Base-by-base conservation (phyloP, 2,113 vertebrate species). In the Prunella fulvescens region DNA sequence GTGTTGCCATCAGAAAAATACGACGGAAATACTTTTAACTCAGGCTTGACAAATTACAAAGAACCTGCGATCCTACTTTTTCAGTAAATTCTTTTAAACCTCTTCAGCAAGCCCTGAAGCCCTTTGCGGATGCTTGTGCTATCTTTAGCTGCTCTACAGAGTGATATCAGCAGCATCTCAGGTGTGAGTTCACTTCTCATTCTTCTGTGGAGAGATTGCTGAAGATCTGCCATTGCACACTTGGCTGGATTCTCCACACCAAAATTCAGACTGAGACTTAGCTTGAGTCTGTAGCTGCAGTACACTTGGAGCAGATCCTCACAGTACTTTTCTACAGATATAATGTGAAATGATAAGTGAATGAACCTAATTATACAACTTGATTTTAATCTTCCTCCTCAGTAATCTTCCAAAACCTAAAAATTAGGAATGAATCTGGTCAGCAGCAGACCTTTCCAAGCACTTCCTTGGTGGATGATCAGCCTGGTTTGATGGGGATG, bases 1-100 rank as follows among this genome's bases (percentile, higher is more conserved):
- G 3, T 6, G 40, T 78, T 91, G 6, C 8, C 4, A 33, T 64
- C 6, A 66, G 26, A 67, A 81, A 91, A 92, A 69, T 23, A 7
- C 1, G 19, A 65, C 9, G 64, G 3, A 48, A 61, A 33, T 79
- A 40, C 57, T 93, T 88, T 79, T 45, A 88, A 33, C 5, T 57
- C 4, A 17, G 19, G 2, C 3, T 77, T 69, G 10, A 60, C 4
- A 54, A 54, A 60, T 42, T 31, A 2, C 28, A 40, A 71, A 72
- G 7, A 10, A 6, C 1, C 7, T 8, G 3, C 14, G 10, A 26
- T 16, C 19, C 6, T 31, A 17, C 4, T n/a, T 40, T 72, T n/a
- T 11, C 50, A 31, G 5, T 19, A 60, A 74, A 53, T 4, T 42
- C 0, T 14, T 61, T 60, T 71, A 40, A 79, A 67, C 3, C 3